Base-by-base conservation (phyloP, 2,113 vertebrate genomes). In the Phainopepla nitens region DNA sequence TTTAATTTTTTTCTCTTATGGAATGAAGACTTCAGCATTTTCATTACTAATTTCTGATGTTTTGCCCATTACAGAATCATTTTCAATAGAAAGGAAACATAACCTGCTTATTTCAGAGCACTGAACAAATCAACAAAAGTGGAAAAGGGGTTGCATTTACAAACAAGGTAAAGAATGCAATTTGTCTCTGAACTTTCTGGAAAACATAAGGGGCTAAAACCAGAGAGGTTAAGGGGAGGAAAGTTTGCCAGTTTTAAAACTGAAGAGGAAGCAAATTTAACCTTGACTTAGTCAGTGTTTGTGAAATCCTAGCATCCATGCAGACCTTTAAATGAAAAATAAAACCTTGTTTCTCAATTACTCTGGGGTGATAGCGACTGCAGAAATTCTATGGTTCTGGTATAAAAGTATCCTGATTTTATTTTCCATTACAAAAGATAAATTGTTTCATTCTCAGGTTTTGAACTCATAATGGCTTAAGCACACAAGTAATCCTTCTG, bases 21-120 rank as follows among this genome's bases (percentile, higher is more conserved):
- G 68, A 92, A 45, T 60, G 56, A 49, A 68, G 86, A 89, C 42
- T 83, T 82, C 45, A 72, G 73, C 31, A 81, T 92, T 97, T 96
- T 90, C 57, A 85, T 84, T 80, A 88, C 23, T 69, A 84, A 90
- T 89, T 96, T 54, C 79, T 89, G 53, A 84, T 72, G 33, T 61
- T 96, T 96, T 81, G 79, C 60, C 44, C n/a, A 73, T 76, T 90
- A 58, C 13, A 70, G 81, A 62, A 90, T 27, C 10, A 62, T 93
- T 95, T 87, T 79, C 62, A 57, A 39, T 14, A 44, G 53, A 80
- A 91, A 95, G 64, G 25, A 49, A 97, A 51, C 20, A 58, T 20
- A 91, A 58, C 5, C 42, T 42, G 10, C 68, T 23, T 86, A 13
- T 61, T 87, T 96, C 41, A 93, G 28, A 78, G 64, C 60, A 49